phyloP scores from a whole-genome alignment of 2,113 vertebrate genomes.

The Odocoileus hemionus region DNA sequence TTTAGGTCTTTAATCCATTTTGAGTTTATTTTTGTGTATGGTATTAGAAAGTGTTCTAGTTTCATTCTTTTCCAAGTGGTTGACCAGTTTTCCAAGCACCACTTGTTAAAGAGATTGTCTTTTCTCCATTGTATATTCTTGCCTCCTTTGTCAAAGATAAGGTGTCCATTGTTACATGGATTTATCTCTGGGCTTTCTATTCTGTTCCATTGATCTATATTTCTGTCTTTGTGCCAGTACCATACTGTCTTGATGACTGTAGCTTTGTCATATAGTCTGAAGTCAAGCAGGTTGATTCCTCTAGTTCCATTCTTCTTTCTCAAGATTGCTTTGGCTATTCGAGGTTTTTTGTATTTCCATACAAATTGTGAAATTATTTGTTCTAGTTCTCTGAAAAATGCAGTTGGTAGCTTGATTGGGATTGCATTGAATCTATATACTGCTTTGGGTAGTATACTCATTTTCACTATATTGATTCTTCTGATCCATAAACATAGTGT shows the following conservation, averaged over 20 bases:
- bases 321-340: neutral
- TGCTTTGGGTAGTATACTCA: neutral
- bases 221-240: neutral
- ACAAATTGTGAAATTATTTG: neutral
- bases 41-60: neutral
- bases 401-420: neutral
- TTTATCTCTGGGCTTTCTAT: neutral
- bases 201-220: neutral
- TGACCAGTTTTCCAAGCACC: neutral
- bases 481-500: neutral
- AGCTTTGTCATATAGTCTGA: rapidly evolving
- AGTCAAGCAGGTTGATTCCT: neutral
- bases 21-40: neutral
- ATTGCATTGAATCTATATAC: neutral
- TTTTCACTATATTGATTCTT: neutral
- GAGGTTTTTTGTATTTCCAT: neutral
- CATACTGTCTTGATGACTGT: neutral
- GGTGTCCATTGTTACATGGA: rapidly evolving
- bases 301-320: neutral
- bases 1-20: neutral
- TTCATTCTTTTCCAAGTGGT: neutral
- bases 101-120: neutral
- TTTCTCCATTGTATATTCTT: neutral
- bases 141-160: neutral
- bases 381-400: neutral